These are phyloP conservation scores for Melanostoma mellinum DNA, from an alignment of 2,888 invertebrate species.

Conservation along the genomic window DNA sequence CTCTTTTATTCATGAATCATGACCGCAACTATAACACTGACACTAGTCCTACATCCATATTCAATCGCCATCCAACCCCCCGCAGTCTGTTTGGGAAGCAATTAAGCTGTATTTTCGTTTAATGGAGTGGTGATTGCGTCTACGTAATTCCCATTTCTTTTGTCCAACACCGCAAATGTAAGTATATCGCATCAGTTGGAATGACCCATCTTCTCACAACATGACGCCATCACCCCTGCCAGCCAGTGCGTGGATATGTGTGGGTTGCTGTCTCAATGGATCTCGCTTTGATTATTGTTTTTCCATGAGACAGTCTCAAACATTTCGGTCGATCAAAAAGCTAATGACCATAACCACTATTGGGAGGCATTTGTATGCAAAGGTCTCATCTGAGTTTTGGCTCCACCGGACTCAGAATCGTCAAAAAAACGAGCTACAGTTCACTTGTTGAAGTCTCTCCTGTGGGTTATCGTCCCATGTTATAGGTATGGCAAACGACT, in stretches of 20 bases:
- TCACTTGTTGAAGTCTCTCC: conserved; percentile 50
- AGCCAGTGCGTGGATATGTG: conserved; percentile 72
- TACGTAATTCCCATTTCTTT: conserved; percentile 37
- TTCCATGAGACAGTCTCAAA: conserved; percentile 45
- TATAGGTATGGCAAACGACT: conserved; percentile 14
- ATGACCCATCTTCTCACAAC: conserved; percentile 79
- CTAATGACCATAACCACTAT: not conserved
- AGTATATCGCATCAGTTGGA: conserved; percentile 46
- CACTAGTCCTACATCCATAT: not conserved
- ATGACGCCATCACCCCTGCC: conserved; percentile 79
- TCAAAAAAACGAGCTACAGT: conserved; percentile 24
- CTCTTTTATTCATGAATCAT: too few species aligned
- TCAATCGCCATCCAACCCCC: conserved; percentile 73
- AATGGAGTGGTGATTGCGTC: conserved; percentile 78
- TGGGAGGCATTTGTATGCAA: conserved; percentile 32
- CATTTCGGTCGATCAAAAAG: conserved; percentile 22
- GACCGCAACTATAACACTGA: too few species aligned
- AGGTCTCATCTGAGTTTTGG: conserved; percentile 50
- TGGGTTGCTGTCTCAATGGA: conserved; percentile 55
- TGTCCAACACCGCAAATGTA: conserved; percentile 20
- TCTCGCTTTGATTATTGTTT: conserved; percentile 44
- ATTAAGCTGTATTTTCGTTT: conserved; percentile 82
- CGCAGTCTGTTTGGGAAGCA: conserved; percentile 81
- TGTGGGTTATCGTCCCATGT: conserved; percentile 24
- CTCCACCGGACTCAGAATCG: conserved; percentile 33